A percentile compares a stretch with the other conserved stretches of the same genome.
Conservation (phyloP, 2,113 vertebrate species). For the Hepsetus odoe region DNA sequence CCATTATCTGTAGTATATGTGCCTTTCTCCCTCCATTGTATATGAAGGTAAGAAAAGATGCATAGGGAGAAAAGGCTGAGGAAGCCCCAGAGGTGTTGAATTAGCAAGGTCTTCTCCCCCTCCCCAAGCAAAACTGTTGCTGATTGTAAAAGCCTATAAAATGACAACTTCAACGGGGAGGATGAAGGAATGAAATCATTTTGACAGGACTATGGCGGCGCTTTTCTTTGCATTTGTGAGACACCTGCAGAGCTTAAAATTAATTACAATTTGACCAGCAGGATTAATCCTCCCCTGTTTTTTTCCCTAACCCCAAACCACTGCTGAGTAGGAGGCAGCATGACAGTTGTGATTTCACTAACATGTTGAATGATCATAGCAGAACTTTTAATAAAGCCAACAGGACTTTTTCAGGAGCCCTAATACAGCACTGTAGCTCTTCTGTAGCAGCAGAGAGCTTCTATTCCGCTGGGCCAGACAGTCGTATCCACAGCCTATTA, state of each 20-base stretch:
- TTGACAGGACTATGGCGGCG: slow-evolving; percentile 1
- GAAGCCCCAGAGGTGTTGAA: background rate
- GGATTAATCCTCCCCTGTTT: slow-evolving; percentile 42
- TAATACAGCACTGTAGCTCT: background rate
- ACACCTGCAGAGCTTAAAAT: slow-evolving; percentile 40
- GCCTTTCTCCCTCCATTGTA: slow-evolving; percentile 36
- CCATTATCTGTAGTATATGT: slow-evolving; percentile 43
- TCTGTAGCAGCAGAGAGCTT: background rate
- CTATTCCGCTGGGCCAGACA: too few relatives aligned
- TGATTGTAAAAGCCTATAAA: slow-evolving; percentile 34
- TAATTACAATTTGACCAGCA: slow-evolving; percentile 46
- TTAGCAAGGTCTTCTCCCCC: too few relatives aligned
- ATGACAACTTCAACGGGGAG: slow-evolving; percentile 34
- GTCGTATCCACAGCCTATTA: too few relatives aligned
- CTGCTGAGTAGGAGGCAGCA: background rate
- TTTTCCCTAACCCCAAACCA: slow-evolving; percentile 12
- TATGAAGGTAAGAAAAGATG: slow-evolving; percentile 20
- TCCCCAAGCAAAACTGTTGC: too few relatives aligned
- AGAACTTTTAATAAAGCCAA: background rate
- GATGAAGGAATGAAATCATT: slow-evolving; percentile 16
- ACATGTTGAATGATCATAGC: background rate
- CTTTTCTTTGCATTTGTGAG: slow-evolving; percentile 27
- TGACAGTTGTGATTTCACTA: background rate
- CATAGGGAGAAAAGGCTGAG: slow-evolving; percentile 34
- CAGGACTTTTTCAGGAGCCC: background rate